A percentile compares a stretch with the other conserved stretches of the same genome.
Evolutionary conservation across 2,797 vertebrate species (phyloP).

Genomic region (Urophycis tenuis): DNA sequence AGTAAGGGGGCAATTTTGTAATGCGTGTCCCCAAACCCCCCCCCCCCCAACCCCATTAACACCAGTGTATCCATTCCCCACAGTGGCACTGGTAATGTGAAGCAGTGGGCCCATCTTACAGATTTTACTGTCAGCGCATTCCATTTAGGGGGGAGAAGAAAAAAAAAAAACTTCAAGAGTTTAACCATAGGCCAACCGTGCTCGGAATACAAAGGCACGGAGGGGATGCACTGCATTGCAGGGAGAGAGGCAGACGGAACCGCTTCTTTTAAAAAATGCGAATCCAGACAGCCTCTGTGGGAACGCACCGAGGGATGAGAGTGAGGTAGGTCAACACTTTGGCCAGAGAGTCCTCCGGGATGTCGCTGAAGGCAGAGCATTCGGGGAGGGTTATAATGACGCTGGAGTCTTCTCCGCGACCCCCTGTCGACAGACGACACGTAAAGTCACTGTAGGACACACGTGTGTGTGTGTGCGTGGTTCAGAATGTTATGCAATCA

Average conservation of each 20-base stretch:
- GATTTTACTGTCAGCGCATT: too few relatives aligned
- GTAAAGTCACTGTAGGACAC: not conserved
- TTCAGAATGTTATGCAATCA: not conserved
- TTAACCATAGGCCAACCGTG: slow-evolving; percentile 38
- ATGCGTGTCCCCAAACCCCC: not conserved
- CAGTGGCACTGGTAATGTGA: not conserved
- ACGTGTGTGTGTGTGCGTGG: too few relatives aligned
- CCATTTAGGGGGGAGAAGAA: too few relatives aligned
- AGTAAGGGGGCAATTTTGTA: not conserved
- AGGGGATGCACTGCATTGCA: slow-evolving; percentile 52
- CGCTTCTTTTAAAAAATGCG: not conserved
- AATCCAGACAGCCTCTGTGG: slow-evolving; percentile 14
- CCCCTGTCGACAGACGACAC: slow-evolving; percentile 67
- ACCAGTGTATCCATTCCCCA: not conserved
- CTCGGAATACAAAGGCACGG: slow-evolving; percentile 53
- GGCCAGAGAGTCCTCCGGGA: slow-evolving; percentile 79
- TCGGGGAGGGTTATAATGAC: slow-evolving; percentile 96
- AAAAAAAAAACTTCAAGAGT: not conserved
- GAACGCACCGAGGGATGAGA: slow-evolving; percentile 79
- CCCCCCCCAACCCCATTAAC: too few relatives aligned
- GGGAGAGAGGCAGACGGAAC: slow-evolving; percentile 30
- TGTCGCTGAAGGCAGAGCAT: slow-evolving; percentile 82
- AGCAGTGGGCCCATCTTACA: not conserved
- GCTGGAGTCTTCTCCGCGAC: slow-evolving; percentile 85
- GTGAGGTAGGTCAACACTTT: slow-evolving; percentile 90